Conservation (phyloP, 2,888 invertebrate species). For the Quadriops clusia region DNA sequence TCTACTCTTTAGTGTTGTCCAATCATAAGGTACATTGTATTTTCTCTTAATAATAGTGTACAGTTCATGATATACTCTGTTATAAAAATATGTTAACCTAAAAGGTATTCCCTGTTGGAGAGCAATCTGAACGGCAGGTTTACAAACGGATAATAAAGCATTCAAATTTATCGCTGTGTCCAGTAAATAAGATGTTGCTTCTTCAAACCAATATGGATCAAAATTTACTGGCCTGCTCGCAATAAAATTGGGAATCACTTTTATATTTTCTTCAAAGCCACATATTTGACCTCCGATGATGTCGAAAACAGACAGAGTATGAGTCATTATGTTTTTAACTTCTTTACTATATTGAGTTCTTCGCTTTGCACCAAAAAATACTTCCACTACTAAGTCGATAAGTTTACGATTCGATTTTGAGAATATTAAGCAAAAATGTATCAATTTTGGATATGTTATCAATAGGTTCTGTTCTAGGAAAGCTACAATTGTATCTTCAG, state of each 20-base stretch:
- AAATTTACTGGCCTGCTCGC: constrained; percentile 25
- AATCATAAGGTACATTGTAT: constrained; percentile 21
- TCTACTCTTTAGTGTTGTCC: constrained; percentile 19
- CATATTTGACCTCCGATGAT: constrained; percentile 28
- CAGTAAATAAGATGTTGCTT: constrained; percentile 27
- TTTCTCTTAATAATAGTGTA: constrained; percentile 41
- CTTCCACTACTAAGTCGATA: constrained; percentile 23
- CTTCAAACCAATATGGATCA: constrained; percentile 30
- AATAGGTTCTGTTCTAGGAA: constrained; percentile 26
- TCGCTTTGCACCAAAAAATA: constrained; percentile 25
- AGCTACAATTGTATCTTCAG: constrained; percentile 22
- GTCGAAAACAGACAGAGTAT: constrained; percentile 26
- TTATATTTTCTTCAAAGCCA: constrained; percentile 25
- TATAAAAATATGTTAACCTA: constrained; percentile 68
- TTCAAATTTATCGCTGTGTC: constrained; percentile 25
- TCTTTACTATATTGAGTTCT: constrained; percentile 25
- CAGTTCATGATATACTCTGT: constrained; percentile 57
- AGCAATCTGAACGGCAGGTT: constrained; percentile 23
- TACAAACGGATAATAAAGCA: constrained; percentile 25
- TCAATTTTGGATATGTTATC: constrained; percentile 27
- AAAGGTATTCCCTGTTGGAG: constrained; percentile 32
- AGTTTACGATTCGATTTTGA: constrained; percentile 24
- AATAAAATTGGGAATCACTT: constrained; percentile 26
- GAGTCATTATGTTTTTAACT: constrained; percentile 25
- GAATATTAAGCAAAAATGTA: constrained; percentile 27